phyloP scores from a whole-genome alignment of 2,113 vertebrate species.

The Oceanodroma tethys region DNA sequence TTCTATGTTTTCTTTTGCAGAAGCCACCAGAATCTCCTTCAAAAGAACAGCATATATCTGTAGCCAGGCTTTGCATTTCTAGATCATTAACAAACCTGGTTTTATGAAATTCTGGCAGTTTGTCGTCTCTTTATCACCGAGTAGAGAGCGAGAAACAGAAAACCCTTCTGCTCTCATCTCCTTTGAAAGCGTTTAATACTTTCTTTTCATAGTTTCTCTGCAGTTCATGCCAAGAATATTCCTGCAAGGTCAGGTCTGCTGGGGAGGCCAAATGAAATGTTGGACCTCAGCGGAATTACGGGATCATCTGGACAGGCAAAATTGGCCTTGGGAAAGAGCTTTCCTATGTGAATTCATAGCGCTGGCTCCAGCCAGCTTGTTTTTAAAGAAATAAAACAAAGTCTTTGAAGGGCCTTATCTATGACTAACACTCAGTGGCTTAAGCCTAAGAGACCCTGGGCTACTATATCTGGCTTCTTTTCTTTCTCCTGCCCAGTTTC shows the following conservation, averaged over 20 bases:
- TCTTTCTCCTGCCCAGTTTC: background rate
- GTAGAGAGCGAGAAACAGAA: background rate
- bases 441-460: background rate
- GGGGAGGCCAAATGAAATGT: constrained; percentile 25
- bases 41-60: background rate
- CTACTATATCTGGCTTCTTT: background rate
- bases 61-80: constrained; percentile 6
- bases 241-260: constrained; percentile 18
- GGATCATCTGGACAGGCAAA: constrained; percentile 30
- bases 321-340: constrained; percentile 28
- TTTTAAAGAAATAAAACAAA: constrained; percentile 24
- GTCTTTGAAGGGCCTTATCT: constrained; percentile 53
- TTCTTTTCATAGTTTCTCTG: background rate
- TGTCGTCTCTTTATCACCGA: background rate
- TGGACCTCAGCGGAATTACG: constrained; percentile 16
- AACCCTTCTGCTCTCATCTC: background rate
- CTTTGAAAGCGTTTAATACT: constrained; percentile 4
- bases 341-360: background rate
- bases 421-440: background rate
- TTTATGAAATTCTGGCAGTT: background rate
- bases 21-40: constrained; percentile 22
- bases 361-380: background rate
- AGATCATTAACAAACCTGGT: background rate
- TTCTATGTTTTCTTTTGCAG: background rate
- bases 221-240: background rate